phyloP scores from a whole-genome alignment of 2,888 invertebrate species.

The Cheilosia variabilis region DNA sequence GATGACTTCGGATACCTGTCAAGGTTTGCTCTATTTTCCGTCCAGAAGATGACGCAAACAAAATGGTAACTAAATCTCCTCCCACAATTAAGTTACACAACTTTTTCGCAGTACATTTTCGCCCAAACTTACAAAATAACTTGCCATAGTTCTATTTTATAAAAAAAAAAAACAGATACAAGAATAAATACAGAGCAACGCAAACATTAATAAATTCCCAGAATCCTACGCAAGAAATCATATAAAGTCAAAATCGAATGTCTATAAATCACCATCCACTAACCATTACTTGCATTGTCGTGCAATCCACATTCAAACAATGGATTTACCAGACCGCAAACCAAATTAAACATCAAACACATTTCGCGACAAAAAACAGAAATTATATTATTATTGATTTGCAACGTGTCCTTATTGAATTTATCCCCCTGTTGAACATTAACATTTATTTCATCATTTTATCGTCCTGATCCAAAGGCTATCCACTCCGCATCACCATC shows the following conservation, averaged over 20 bases:
- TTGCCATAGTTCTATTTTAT: too few relatives aligned
- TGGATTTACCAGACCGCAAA: slow-evolving; percentile 4
- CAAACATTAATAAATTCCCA: not conserved
- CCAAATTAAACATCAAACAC: slow-evolving; percentile 36
- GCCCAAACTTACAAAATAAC: too few relatives aligned
- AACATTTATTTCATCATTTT: not conserved
- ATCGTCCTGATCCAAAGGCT: not conserved
- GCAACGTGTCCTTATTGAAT: slow-evolving; percentile 17
- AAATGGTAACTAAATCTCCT: too few relatives aligned
- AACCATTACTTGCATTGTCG: slow-evolving; percentile 14
- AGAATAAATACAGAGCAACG: not conserved
- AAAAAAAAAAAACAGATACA: too few relatives aligned
- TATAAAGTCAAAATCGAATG: slow-evolving; percentile 1
- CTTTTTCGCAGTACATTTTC: too few relatives aligned
- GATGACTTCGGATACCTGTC: too few relatives aligned
- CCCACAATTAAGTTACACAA: too few relatives aligned
- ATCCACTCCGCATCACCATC: not conserved
- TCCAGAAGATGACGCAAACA: too few relatives aligned
- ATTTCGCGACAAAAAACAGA: slow-evolving; percentile 17
- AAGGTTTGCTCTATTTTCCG: too few relatives aligned
- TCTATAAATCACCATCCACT: slow-evolving; percentile 12
- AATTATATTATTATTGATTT: slow-evolving; percentile 15
- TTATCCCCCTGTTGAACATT: not conserved
- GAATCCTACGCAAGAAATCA: slow-evolving; percentile 7
- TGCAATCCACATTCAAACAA: not conserved